phyloP scores from a whole-genome alignment of 2,113 vertebrate genomes.

The Poeciliopsis occidentalis region DNA sequence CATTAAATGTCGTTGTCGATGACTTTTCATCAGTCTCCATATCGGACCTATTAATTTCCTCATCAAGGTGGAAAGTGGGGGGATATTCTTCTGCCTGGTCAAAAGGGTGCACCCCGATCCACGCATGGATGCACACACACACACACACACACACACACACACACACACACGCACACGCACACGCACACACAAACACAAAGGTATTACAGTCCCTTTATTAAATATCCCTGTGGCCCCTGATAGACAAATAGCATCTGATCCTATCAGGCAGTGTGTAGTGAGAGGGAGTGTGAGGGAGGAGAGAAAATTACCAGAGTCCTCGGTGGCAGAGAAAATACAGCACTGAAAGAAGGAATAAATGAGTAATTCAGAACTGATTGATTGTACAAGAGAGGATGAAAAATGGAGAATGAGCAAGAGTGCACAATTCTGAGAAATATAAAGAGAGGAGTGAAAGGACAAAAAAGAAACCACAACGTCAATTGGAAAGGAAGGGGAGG shows the following conservation, averaged over 20 bases:
- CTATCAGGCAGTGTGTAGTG: constrained; percentile 63
- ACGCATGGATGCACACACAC: constrained; percentile 34
- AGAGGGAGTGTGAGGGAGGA: constrained; percentile 39
- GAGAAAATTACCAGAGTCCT: constrained; percentile 65
- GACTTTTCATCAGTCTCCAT: constrained; percentile 71
- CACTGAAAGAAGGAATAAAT: constrained; percentile 65
- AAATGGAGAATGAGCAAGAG: constrained; percentile 49
- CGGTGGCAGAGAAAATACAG: constrained; percentile 59
- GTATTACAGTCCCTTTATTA: constrained; percentile 75
- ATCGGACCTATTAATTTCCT: constrained; percentile 75
- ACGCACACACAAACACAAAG: constrained; percentile 34
- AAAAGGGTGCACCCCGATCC: constrained; percentile 29
- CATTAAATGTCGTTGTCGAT: constrained; percentile 61
- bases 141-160: constrained; percentile 39
- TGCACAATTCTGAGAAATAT: constrained; percentile 40
- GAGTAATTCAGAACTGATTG: constrained; percentile 77
- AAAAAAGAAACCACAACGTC: constrained; percentile 28
- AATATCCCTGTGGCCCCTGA: constrained; percentile 73
- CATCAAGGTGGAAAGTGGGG: constrained; percentile 73
- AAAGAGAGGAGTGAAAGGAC: constrained; percentile 24
- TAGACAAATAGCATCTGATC: constrained; percentile 78
- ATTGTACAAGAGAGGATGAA: constrained; percentile 69
- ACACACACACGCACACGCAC: constrained; percentile 32
- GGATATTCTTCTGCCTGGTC: constrained; percentile 45
- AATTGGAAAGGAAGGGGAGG: constrained; percentile 32